phyloP scores from a whole-genome alignment of 2,797 vertebrate species.

The Crocidura indochinensis region DNA sequence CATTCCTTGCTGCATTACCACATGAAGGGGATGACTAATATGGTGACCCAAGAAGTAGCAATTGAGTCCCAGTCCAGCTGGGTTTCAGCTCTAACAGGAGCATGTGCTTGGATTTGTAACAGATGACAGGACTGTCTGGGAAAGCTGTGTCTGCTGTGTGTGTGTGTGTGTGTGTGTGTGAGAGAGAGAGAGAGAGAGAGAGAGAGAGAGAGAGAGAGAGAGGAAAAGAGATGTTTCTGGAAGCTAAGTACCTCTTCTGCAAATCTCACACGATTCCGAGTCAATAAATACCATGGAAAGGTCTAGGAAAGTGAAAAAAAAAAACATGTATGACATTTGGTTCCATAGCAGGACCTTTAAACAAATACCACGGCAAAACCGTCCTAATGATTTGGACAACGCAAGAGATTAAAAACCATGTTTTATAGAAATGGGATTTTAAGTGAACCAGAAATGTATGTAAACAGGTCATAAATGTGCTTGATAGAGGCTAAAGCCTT shows the following conservation, averaged over 20 bases:
- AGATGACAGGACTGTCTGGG: background rate
- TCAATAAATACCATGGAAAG: background rate
- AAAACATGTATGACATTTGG: accelerated
- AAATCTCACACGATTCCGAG: background rate
- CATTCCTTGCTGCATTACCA: background rate
- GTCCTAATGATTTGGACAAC: background rate
- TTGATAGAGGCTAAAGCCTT: background rate
- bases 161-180: no score
- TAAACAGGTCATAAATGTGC: background rate
- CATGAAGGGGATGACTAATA: background rate
- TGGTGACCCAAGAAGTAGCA: background rate
- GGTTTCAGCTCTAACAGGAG: background rate
- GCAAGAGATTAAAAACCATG: background rate
- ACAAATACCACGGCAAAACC: background rate
- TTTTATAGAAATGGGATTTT: background rate
- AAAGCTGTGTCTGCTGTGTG: accelerated
- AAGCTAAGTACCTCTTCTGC: background rate
- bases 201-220: no score
- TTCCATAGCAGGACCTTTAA: background rate
- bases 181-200: no score
- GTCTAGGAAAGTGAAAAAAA: background rate
- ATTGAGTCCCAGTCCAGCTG: background rate
- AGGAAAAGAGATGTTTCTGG: no score
- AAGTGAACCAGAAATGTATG: background rate
- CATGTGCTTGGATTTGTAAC: background rate